Conservation (phyloP, 2,888 invertebrate species). For the Melinaea marsaeus region DNA sequence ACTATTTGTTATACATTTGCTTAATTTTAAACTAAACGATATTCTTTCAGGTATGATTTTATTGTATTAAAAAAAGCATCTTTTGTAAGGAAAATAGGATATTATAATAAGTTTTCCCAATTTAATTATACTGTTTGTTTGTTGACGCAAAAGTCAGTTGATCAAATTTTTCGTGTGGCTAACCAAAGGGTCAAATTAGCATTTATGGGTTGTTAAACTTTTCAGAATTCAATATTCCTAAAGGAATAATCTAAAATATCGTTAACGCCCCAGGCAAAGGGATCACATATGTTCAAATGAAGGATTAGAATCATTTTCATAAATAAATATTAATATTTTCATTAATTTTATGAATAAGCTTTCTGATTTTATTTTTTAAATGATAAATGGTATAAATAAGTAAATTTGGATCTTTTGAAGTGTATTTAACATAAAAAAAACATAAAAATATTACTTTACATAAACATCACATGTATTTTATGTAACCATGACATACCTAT, state of each 20-base stretch:
- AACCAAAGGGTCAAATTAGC: slow-evolving; percentile 31
- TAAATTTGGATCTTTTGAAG: no score
- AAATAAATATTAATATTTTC: neutral
- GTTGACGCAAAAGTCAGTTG: slow-evolving; percentile 19
- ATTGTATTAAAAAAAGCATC: neutral
- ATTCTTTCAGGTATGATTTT: no score
- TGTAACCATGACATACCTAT: neutral
- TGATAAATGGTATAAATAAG: no score
- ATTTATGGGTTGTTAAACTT: slow-evolving; percentile 39
- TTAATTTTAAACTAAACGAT: no score
- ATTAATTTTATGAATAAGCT: no score
- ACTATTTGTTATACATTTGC: no score
- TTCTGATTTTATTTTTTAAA: no score
- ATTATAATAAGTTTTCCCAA: neutral
- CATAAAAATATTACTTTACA: no score
- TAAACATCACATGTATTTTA: no score
- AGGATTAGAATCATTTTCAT: slow-evolving; percentile 8
- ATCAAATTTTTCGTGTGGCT: slow-evolving; percentile 26
- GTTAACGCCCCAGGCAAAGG: neutral
- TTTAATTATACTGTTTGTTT: slow-evolving; percentile 14
- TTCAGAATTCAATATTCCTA: slow-evolving; percentile 44
- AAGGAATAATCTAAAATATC: slow-evolving; percentile 18
- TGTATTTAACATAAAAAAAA: no score
- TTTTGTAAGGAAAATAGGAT: neutral
- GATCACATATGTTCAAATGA: slow-evolving; percentile 9